Conservation (phyloP, 2,888 invertebrate genomes). For the Timema cristinae region DNA sequence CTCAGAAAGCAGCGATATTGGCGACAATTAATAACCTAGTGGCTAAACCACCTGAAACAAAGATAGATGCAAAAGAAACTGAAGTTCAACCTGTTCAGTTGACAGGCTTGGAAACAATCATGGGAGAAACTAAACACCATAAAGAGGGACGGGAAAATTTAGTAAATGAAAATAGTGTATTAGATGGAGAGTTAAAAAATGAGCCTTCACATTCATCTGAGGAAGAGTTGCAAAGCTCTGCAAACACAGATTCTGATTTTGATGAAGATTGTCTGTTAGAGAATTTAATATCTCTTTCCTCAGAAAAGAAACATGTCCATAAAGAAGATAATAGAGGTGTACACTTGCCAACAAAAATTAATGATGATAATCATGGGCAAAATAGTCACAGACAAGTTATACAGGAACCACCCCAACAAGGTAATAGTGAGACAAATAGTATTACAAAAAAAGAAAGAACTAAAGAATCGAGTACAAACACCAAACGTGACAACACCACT, state of each 20-base stretch:
- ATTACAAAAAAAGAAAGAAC: slow-evolving; percentile 18
- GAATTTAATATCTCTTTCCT: background rate
- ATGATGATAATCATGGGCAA: background rate
- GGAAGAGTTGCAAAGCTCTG: slow-evolving; percentile 14
- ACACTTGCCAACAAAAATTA: background rate
- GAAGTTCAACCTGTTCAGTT: no score
- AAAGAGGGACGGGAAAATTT: no score
- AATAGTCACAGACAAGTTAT: background rate
- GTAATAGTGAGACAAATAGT: no score
- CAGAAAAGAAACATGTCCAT: no score
- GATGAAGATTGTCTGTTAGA: slow-evolving; percentile 16
- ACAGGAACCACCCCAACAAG: background rate
- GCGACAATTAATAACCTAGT: slow-evolving; percentile 2
- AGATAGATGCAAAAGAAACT: no score
- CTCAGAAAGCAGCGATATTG: background rate
- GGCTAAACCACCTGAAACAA: background rate
- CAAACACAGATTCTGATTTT: slow-evolving; percentile 19
- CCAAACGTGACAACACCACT: no score
- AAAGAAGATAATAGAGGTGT: background rate
- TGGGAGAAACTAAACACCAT: no score
- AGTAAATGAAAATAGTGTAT: no score
- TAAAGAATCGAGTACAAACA: no score
- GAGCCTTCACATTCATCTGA: background rate
- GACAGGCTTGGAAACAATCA: no score
- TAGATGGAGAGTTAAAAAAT: no score